A percentile compares a stretch with the other conserved stretches of the same genome.
Evolutionary conservation across 2,888 invertebrate genomes (phyloP).

Genomic region (Ormyrus nitidulus): DNA sequence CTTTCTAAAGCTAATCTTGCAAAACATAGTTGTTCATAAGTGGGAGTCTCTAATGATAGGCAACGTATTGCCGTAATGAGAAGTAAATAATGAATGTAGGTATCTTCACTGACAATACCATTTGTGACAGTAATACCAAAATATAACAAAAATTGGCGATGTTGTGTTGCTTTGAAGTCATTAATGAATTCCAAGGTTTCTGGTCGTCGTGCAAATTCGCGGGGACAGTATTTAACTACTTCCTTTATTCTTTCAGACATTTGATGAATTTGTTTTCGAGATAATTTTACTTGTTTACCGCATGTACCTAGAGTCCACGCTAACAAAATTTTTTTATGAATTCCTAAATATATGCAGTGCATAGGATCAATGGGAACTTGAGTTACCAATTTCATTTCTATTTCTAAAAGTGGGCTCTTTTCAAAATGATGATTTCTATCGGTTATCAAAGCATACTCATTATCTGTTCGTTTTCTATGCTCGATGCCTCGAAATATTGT

Average conservation of each 20-base stretch:
- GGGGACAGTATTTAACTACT: constrained; percentile 53
- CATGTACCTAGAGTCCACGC: constrained; percentile 41
- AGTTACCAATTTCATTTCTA: too few species aligned
- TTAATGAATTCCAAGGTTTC: constrained; percentile 49
- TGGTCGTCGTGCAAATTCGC: constrained; percentile 61
- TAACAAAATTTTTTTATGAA: constrained; percentile 45
- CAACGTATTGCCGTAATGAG: constrained; percentile 40
- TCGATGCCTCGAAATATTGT: not conserved
- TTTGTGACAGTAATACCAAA: constrained; percentile 58
- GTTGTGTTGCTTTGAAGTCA: constrained; percentile 61
- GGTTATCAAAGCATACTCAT: not conserved
- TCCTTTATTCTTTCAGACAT: constrained; percentile 41
- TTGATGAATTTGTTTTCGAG: constrained; percentile 30
- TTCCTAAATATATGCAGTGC: constrained; percentile 11
- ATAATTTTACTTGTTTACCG: constrained; percentile 37
- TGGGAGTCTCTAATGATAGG: not conserved
- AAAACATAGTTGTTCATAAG: not conserved
- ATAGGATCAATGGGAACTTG: too few species aligned
- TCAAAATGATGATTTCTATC: constrained; percentile 4
- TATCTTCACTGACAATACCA: constrained; percentile 36
- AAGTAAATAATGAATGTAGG: constrained; percentile 50
- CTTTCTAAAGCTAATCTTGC: not conserved
- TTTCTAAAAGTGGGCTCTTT: not conserved
- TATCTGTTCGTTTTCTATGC: not conserved
- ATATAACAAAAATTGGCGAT: constrained; percentile 60